phyloP scores from a whole-genome alignment of 2,113 vertebrate species.

The Bothrops jararaca region DNA sequence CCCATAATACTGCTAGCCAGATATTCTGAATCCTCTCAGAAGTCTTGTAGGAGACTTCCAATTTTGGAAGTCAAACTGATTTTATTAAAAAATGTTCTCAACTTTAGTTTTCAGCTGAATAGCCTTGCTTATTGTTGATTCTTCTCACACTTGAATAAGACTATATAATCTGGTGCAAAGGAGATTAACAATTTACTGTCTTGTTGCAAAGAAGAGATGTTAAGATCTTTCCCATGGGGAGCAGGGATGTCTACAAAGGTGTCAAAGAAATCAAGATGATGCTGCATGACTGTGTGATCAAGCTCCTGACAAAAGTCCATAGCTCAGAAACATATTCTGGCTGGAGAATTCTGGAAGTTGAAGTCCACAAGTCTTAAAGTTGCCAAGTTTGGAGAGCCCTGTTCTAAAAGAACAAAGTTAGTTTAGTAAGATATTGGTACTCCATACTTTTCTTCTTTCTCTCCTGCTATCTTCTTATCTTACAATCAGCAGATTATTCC shows the following conservation, averaged over 20 bases:
- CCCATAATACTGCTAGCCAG: neutral
- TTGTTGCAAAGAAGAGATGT: constrained; percentile 20
- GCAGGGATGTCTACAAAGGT: neutral
- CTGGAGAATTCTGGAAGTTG: too few relatives aligned
- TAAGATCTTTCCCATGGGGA: neutral
- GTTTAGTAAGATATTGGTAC: neutral
- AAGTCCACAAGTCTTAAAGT: too few relatives aligned
- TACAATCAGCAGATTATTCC: neutral
- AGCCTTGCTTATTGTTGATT: neutral
- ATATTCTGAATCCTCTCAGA: neutral
- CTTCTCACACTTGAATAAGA: neutral
- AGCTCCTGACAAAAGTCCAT: neutral
- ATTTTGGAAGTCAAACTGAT: neutral
- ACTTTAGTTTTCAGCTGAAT: neutral
- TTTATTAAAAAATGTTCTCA: neutral
- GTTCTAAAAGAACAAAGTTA: neutral
- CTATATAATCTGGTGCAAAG: constrained; percentile 28
- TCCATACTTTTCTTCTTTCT: neutral
- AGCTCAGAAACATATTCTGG: neutral
- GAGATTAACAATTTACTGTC: neutral
- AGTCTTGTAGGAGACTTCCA: neutral
- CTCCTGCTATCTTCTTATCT: neutral
- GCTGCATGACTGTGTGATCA: neutral
- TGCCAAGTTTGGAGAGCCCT: too few relatives aligned
- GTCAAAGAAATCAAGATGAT: neutral